Evolutionary conservation across 2,888 invertebrate genomes (phyloP), one percentile per base, ranked within the genome.

Genomic region (Oxyscelio sp.): DNA sequence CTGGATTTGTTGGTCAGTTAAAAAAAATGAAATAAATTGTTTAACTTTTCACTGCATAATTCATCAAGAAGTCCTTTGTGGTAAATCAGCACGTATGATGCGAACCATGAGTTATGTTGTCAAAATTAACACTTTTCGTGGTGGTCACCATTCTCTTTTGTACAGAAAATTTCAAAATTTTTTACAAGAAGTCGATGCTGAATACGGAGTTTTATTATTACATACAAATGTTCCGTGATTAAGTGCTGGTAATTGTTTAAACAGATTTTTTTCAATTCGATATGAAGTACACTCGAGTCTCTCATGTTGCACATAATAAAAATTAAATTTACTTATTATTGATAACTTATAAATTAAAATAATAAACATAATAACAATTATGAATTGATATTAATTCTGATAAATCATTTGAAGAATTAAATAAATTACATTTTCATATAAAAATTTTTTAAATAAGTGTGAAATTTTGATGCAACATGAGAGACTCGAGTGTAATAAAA

Each of bases 231-330:
- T 63, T 15, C 80, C 74, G 9, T 74, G 74, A 31, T 19, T 81
- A 9, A 74, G 80, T 17, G 63, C 65, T 11, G 80, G 58, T 9
- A 65, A 34, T 22, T 66, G 59, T 58, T 66, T 65, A n/a, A n/a
- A n/a, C n/a, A n/a, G n/a, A n/a, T n/a, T n/a, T n/a, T n/a, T n/a
- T n/a, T n/a, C n/a, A n/a, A n/a, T n/a, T n/a, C n/a, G n/a, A n/a
- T n/a, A n/a, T n/a, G n/a, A n/a, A n/a, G n/a, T n/a, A n/a, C n/a
- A n/a, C n/a, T n/a, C n/a, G n/a, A n/a, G n/a, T n/a, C n/a, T n/a
- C n/a, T n/a, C n/a, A n/a, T n/a, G n/a, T n/a, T n/a, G n/a, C n/a
- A n/a, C n/a, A n/a, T n/a, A n/a, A n/a, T n/a, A n/a, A n/a, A n/a
- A n/a, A n/a, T n/a, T n/a, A n/a, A n/a, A n/a, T n/a, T n/a, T n/a